Evolutionary conservation across 2,113 vertebrate genomes (phyloP).

Genomic region (Coracopsis vasa): DNA sequence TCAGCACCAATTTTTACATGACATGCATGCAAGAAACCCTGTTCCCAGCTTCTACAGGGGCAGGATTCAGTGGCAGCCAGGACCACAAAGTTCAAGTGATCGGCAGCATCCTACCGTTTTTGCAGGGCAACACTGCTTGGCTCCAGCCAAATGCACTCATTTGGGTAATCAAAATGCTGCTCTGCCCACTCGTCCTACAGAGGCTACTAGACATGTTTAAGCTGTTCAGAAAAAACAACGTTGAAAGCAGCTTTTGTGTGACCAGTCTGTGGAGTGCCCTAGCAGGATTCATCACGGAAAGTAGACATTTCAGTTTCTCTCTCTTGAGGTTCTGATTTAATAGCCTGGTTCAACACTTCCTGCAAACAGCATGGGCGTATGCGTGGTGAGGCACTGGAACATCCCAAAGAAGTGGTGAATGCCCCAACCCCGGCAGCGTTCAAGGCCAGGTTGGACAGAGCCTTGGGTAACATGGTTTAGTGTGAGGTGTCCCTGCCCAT

Average conservation of each 20-base stretch:
- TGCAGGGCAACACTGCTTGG: neutral
- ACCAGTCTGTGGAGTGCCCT: neutral
- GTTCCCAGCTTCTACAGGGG: fast-evolving
- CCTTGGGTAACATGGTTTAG: neutral
- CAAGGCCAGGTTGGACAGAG: neutral
- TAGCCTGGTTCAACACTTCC: neutral
- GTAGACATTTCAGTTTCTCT: neutral
- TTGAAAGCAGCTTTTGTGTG: neutral
- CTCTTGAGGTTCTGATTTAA: neutral
- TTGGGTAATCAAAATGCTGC: neutral
- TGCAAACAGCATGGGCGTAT: neutral
- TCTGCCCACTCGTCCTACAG: neutral
- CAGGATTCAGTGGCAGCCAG: neutral
- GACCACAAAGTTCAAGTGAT: neutral
- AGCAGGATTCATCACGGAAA: neutral
- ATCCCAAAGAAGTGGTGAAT: neutral
- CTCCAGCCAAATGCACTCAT: neutral
- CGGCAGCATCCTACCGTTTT: neutral
- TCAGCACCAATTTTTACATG: neutral
- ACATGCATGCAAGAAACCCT: neutral
- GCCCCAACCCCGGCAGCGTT: neutral
- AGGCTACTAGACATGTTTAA: neutral
- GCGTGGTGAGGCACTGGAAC: neutral
- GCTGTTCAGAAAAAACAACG: neutral
- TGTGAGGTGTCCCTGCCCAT: neutral